Evolutionary conservation across 1,140 invertebrate species (phyloP).

Genomic region (Thalassaphorura encarpata): DNA sequence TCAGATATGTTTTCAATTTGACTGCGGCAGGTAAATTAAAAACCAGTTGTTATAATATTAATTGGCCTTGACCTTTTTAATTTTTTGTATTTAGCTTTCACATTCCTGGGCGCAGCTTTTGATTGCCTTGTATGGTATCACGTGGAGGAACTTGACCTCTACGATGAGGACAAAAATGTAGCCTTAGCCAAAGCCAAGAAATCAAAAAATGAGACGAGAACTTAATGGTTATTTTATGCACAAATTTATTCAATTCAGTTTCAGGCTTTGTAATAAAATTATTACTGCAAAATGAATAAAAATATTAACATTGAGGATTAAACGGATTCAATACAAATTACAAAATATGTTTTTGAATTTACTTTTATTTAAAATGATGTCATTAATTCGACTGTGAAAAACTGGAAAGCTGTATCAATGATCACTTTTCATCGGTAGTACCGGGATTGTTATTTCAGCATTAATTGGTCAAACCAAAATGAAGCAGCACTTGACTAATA

Average conservation of each 20-base stretch:
- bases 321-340: too few species aligned
- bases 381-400: too few species aligned
- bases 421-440: too few species aligned
- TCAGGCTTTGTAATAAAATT: neutral
- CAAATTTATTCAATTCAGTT: neutral
- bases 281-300: neutral
- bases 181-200: neutral
- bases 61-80: too few species aligned
- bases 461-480: too few species aligned
- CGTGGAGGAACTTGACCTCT: slow-evolving; percentile 29
- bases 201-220: neutral
- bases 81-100: slow-evolving; percentile 22
- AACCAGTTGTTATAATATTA: neutral
- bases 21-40: slow-evolving; percentile 47
- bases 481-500: too few species aligned
- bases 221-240: neutral
- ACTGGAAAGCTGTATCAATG: too few species aligned
- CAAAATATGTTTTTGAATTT: too few species aligned
- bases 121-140: slow-evolving; percentile 27
- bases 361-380: too few species aligned
- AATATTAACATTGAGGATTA: too few species aligned
- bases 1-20: slow-evolving; percentile 55
- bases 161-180: slow-evolving; percentile 31
- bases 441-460: too few species aligned
- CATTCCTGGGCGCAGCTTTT: slow-evolving; percentile 25